phyloP scores from a whole-genome alignment of 53 echinoderm and acorn worm species.

The Hippasteria phrygiana region DNA sequence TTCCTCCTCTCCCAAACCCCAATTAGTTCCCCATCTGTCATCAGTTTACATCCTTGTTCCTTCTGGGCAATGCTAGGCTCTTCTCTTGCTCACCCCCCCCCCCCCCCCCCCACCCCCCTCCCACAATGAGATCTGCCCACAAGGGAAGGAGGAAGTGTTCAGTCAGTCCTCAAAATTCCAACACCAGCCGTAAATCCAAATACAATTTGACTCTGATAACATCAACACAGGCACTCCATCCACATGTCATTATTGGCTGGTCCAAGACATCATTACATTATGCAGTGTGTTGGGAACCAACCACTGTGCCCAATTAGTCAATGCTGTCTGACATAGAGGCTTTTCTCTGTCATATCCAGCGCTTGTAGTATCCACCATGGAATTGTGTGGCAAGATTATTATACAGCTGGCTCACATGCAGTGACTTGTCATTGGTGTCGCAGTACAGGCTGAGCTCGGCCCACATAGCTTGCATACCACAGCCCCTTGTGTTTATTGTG shows the following conservation, averaged over 20 bases:
- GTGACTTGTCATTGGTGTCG: slow-evolving; percentile 46
- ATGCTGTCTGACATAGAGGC: background rate
- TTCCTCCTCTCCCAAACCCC: background rate
- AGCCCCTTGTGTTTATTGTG: slow-evolving; percentile 39
- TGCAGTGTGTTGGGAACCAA: slow-evolving; percentile 34
- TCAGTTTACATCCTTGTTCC: background rate
- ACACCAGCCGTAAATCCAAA: slow-evolving; percentile 6
- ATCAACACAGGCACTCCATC: background rate
- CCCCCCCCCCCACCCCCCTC: background rate
- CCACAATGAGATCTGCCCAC: background rate
- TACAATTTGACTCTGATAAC: slow-evolving; percentile 13
- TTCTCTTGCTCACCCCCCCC: background rate
- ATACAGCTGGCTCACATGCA: slow-evolving; percentile 34
- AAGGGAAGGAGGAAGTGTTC: background rate
- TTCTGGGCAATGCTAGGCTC: background rate
- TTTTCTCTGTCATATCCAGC: background rate
- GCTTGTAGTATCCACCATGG: too few relatives aligned
- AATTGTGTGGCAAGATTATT: slow-evolving; percentile 28
- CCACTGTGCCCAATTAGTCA: slow-evolving; percentile 57
- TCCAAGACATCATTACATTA: slow-evolving; percentile 27
- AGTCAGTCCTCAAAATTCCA: too few relatives aligned
- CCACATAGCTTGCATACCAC: slow-evolving; percentile 38
- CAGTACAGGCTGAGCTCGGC: background rate
- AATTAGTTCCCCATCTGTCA: background rate
- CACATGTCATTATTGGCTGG: slow-evolving; percentile 9